These are phyloP conservation scores for Manacus vitellinus DNA, from an alignment of 2,113 vertebrate genomes.

Conservation along the genomic window DNA sequence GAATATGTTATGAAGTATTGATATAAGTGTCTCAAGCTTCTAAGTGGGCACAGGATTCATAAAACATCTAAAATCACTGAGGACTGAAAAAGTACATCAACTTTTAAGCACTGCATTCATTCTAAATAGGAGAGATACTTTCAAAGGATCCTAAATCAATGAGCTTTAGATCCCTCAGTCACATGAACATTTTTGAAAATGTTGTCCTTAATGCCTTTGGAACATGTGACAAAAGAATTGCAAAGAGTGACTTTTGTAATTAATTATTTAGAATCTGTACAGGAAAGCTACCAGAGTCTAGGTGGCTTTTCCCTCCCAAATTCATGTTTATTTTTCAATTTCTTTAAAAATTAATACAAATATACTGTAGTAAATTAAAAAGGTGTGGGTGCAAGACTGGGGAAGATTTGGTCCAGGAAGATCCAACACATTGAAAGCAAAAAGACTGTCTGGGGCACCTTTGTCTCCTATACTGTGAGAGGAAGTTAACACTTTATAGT, in stretches of 20 bases:
- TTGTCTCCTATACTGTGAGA: background rate
- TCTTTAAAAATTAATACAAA: background rate
- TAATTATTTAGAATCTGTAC: background rate
- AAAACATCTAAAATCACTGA: background rate
- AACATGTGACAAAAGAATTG: background rate
- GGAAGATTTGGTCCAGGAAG: background rate
- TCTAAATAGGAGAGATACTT: background rate
- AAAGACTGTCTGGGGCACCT: background rate
- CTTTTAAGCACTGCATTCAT: background rate
- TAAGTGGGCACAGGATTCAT: background rate
- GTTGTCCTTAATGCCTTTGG: background rate
- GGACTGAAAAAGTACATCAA: background rate
- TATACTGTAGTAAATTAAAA: background rate
- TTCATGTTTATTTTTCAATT: background rate
- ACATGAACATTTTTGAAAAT: background rate
- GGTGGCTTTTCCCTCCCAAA: fast-evolving
- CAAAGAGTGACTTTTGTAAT: background rate
- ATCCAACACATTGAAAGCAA: background rate
- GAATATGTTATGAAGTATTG: background rate
- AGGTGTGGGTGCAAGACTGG: background rate
- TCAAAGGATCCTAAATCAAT: background rate
- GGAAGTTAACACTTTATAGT: background rate
- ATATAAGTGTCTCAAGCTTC: background rate
- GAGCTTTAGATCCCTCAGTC: background rate
- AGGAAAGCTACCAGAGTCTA: background rate